Evolutionary conservation across 2,113 vertebrate species (phyloP).

Genomic region (Genyomyrus donnyi): DNA sequence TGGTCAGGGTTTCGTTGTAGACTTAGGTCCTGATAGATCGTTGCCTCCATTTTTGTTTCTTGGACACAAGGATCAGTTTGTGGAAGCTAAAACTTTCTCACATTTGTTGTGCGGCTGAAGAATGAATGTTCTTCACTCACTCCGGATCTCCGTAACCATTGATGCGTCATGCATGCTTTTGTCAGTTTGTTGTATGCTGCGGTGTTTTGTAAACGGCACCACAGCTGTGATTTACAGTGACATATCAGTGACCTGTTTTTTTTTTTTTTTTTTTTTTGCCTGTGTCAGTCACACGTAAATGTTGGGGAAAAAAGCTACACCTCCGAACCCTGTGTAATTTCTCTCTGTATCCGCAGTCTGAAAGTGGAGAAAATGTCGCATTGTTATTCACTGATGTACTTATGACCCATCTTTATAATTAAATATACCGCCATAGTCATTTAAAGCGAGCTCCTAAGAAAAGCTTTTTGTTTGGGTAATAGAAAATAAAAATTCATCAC

Average conservation of each 20-base stretch:
- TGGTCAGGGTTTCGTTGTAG: neutral
- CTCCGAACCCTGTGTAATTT: neutral
- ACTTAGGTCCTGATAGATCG: neutral
- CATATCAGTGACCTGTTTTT: neutral
- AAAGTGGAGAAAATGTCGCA: neutral
- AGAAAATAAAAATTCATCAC: conserved; percentile 18
- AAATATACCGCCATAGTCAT: conserved; percentile 15
- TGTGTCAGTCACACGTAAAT: neutral
- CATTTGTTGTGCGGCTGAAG: neutral
- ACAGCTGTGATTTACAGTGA: neutral
- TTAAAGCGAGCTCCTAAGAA: neutral
- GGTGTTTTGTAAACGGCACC: neutral
- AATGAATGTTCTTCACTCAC: neutral
- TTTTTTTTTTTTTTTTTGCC: neutral
- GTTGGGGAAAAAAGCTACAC: neutral
- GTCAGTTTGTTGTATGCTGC: neutral
- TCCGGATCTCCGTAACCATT: neutral
- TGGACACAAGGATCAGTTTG: neutral
- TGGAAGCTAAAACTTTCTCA: neutral
- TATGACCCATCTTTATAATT: conserved; percentile 15
- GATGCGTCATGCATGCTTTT: neutral
- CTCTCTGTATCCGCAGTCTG: neutral
- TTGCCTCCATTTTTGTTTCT: neutral
- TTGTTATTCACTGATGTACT: neutral
- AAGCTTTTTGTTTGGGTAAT: conserved; percentile 17